Evolutionary conservation across 2,113 vertebrate species (phyloP).

Genomic region (Hemicordylus capensis): DNA sequence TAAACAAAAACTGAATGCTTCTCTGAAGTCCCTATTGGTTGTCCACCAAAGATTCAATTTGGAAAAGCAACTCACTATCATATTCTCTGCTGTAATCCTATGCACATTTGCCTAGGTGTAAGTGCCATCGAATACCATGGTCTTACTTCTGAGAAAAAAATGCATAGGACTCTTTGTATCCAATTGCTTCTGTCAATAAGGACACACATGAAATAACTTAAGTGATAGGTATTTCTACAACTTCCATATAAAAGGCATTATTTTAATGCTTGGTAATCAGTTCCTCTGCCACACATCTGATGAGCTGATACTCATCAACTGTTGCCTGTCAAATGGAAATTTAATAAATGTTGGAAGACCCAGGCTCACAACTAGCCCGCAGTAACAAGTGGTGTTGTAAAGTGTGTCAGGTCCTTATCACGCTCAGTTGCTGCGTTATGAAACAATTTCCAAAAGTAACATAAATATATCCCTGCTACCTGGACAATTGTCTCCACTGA

Average conservation of each 20-base stretch:
- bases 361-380: not conserved
- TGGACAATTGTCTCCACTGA: no score
- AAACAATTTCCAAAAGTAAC: no score
- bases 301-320: not conserved
- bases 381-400: not conserved
- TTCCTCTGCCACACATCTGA: not conserved
- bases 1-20: not conserved
- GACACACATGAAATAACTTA: not conserved
- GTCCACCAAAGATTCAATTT: not conserved
- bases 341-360: not conserved
- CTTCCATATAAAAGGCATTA: not conserved
- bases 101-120: not conserved
- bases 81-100: not conserved
- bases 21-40: not conserved
- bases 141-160: not conserved
- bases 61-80: not conserved
- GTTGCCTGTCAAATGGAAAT: not conserved
- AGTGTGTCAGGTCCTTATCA: no score
- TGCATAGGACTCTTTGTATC: constrained; percentile 16
- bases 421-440: no score
- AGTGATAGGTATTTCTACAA: not conserved
- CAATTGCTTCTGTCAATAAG: constrained; percentile 38
- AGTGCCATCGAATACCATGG: not conserved
- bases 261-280: not conserved
- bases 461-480: no score